phyloP scores from a whole-genome alignment of 2,113 vertebrate genomes.

The Raja brachyura region DNA sequence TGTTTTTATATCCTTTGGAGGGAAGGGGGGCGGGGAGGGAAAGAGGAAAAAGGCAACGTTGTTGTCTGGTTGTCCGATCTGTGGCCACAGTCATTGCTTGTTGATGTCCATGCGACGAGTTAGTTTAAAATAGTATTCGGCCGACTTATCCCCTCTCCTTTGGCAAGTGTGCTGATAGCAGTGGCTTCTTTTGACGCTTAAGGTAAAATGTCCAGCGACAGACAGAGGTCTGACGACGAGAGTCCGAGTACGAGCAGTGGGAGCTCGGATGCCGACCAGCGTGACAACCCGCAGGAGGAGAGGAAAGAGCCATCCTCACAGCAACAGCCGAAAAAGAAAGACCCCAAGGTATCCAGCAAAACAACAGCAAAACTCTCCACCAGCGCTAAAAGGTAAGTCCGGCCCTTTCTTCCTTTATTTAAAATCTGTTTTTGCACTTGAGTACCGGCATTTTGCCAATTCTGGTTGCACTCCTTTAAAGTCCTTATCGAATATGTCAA shows the following conservation, averaged over 20 bases:
- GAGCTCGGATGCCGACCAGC: constrained; percentile 82
- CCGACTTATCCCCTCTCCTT: constrained; percentile 39
- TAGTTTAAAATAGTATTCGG: neutral
- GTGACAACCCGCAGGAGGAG: constrained; percentile 78
- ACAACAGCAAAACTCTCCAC: constrained; percentile 84
- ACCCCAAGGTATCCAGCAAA: constrained; percentile 84
- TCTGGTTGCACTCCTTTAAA: constrained; percentile 55
- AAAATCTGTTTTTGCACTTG: neutral
- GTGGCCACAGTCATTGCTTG: constrained; percentile 1
- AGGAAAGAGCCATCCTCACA: constrained; percentile 72
- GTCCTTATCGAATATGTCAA: constrained; percentile 67
- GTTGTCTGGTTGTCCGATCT: constrained; percentile 30
- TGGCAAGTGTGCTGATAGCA: constrained; percentile 39
- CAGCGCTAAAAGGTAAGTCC: constrained; percentile 79
- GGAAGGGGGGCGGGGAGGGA: neutral
- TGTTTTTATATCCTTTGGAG: neutral
- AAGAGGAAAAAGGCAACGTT: neutral
- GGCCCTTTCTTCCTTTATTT: neutral
- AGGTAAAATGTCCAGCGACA: constrained; percentile 80
- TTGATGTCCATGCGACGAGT: neutral
- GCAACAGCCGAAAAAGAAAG: constrained; percentile 73
- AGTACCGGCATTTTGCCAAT: constrained; percentile 26
- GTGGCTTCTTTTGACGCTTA: constrained; percentile 40
- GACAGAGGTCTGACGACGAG: constrained; percentile 82
- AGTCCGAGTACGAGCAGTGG: constrained; percentile 87